Base-by-base conservation (phyloP, 2,888 invertebrate genomes). In the Drosophila paranaensis region DNA sequence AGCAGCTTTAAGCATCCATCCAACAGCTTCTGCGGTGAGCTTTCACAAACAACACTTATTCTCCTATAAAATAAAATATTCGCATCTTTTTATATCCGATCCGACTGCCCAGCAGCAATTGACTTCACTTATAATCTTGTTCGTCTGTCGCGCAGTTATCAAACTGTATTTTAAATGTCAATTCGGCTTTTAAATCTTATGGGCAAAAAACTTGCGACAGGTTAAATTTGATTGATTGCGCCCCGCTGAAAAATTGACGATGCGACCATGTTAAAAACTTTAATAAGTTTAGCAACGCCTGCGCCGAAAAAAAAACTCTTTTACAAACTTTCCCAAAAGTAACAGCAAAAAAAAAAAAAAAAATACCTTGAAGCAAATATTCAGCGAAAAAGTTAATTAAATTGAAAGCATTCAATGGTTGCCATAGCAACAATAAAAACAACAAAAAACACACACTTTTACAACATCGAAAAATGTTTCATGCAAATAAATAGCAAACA, bases 351-450 rank as follows among this genome's bases (percentile, higher is more conserved):
- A 20, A 20, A 2, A 20, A 20, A 20, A 20, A 50, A 16, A 43
- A 46, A 56, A 39, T 45, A 33, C 48, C 66, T 46, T 48, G 45
- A 42, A 33, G 48, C 63, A 63, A 70, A 77, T 66, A 63, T 63
- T 60, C 35, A 20, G 37, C 33, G 42, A 81, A 83, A 84, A 74
- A 73, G 54, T 81, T 89, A 84, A 84, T 84, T 89, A 89, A 84
- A 87, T 89, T 87, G 84, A 84, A 84, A 86, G 84, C 84, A 65
- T 71, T 76, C 60, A 71, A 54, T 64, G 67, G 70, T 63, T 60
- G 73, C 61, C 16, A 48, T 8, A 42, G 50, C 45, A 63, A 58
- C 16, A 58, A 48, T 20, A 61, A 65, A 54, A 50, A 40, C 37
- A 43, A 20, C 20, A 6, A 6, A 20, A 11, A 13, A 37, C 4